Percentiles rank a stretch among this genome's conserved stretches.
Evolutionary conservation across 2,888 invertebrate genomes (phyloP).

Genomic region (Nesidiocoris tenuis): DNA sequence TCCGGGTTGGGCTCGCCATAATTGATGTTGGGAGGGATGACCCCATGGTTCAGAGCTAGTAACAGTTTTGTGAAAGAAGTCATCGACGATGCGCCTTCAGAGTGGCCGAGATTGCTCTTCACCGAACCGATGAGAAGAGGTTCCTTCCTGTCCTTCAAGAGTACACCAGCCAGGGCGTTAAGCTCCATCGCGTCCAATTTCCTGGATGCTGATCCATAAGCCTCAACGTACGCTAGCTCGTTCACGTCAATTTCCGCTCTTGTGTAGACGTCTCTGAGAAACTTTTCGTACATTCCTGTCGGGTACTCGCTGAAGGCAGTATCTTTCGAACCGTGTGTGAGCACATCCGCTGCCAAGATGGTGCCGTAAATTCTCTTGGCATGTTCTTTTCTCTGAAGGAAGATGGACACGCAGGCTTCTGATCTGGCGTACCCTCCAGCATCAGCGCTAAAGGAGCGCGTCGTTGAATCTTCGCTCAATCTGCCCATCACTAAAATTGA

Average conservation of each 20-base stretch:
- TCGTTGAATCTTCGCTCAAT: slow-evolving; percentile 78
- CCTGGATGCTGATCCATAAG: slow-evolving; percentile 39
- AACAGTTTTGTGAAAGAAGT: slow-evolving; percentile 86
- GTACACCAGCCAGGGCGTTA: slow-evolving; percentile 46
- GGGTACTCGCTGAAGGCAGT: slow-evolving; percentile 54
- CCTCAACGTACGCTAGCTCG: slow-evolving; percentile 59
- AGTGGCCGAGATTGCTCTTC: slow-evolving; percentile 98
- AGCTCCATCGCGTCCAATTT: slow-evolving; percentile 48
- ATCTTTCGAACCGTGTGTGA: slow-evolving; percentile 61
- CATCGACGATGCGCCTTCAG: slow-evolving; percentile 88
- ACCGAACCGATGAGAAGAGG: slow-evolving; percentile 91
- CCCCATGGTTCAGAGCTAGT: slow-evolving; percentile 85
- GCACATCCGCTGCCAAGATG: slow-evolving; percentile 60
- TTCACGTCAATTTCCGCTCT: slow-evolving; percentile 58
- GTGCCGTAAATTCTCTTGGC: slow-evolving; percentile 58
- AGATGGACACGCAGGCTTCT: slow-evolving; percentile 57
- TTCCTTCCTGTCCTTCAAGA: slow-evolving; percentile 50
- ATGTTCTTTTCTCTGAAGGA: slow-evolving; percentile 55
- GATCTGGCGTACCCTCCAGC: slow-evolving; percentile 58
- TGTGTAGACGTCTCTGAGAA: slow-evolving; percentile 56
- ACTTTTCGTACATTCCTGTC: slow-evolving; percentile 42
- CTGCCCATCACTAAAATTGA: slow-evolving; percentile 58
- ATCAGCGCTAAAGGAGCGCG: slow-evolving; percentile 84
- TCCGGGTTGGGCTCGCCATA: slow-evolving; percentile 81
- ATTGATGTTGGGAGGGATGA: slow-evolving; percentile 89